These are phyloP conservation scores for Dasypus novemcinctus DNA, from an alignment of 2,113 vertebrate genomes.

Conservation along the genomic window DNA sequence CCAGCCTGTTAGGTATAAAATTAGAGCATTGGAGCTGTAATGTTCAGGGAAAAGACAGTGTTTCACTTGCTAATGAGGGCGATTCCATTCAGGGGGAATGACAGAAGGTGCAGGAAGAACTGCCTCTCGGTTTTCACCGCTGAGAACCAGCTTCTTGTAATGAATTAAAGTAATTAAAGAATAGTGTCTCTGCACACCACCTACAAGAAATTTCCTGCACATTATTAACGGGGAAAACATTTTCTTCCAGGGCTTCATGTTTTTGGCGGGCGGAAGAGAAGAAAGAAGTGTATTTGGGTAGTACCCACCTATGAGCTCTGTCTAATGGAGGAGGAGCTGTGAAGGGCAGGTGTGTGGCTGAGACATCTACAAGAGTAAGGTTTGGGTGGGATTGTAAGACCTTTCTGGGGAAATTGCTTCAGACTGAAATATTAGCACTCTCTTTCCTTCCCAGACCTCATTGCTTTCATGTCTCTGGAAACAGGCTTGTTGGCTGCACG, in stretches of 20 bases:
- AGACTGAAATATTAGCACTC: not conserved
- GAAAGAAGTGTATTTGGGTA: not conserved
- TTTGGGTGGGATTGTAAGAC: not conserved
- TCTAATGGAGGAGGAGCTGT: not conserved
- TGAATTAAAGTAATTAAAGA: constrained; percentile 15
- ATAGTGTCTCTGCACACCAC: not conserved
- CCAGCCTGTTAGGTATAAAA: not conserved
- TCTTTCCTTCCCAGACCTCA: not conserved
- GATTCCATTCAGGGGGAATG: not conserved
- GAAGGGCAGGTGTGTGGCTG: not conserved
- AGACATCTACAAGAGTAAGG: not conserved
- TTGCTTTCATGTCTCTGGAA: not conserved
- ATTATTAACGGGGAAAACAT: constrained; percentile 31
- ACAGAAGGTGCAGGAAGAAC: not conserved
- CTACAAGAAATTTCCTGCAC: constrained; percentile 47
- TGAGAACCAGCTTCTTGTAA: constrained; percentile 24
- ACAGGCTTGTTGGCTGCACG: not conserved
- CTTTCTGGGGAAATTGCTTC: constrained; percentile 58
- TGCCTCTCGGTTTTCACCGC: not conserved
- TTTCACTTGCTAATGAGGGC: not conserved
- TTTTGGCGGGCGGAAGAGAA: not conserved
- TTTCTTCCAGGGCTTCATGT: not conserved
- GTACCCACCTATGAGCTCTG: not conserved
- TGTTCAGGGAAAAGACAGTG: not conserved
- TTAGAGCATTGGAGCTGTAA: not conserved